Percentiles rank a stretch among this genome's conserved stretches.
phyloP scores from a whole-genome alignment of 2,888 invertebrate species.

The Pachliopta kotzebuea region DNA sequence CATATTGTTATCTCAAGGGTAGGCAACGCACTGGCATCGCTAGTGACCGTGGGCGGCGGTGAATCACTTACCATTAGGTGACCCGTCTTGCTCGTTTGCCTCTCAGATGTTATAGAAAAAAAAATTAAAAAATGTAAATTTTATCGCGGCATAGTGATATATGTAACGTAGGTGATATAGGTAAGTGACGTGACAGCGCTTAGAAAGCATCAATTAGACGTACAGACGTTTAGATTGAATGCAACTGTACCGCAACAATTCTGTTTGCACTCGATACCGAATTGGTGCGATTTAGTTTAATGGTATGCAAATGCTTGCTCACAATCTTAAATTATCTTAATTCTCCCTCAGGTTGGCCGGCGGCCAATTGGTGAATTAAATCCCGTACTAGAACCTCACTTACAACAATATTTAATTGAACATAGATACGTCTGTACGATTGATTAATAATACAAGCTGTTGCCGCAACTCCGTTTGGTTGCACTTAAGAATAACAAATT shows the following conservation, averaged over 20 bases:
- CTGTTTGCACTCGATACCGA: conserved; percentile 24
- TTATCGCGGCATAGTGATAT: too few relatives aligned
- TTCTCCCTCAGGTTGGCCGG: conserved; percentile 16
- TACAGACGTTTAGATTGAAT: conserved; percentile 14
- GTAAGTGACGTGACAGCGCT: not conserved
- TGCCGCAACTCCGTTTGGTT: not conserved
- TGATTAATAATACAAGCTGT: not conserved
- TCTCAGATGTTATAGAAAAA: too few relatives aligned
- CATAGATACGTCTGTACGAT: not conserved
- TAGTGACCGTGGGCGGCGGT: too few relatives aligned
- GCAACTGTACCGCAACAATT: conserved; percentile 12
- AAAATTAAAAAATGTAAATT: too few relatives aligned
- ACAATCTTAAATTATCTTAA: conserved; percentile 27
- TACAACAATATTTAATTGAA: conserved; percentile 13
- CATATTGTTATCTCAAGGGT: too few relatives aligned
- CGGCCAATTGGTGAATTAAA: conserved; percentile 19
- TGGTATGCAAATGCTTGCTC: conserved; percentile 24
- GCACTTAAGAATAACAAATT: too few relatives aligned
- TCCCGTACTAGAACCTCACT: conserved; percentile 12
- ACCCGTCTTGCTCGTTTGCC: too few relatives aligned
- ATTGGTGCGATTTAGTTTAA: conserved; percentile 26
- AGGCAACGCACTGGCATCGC: too few relatives aligned
- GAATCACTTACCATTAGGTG: too few relatives aligned
- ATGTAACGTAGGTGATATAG: not conserved
- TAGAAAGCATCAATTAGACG: conserved; percentile 17